These are phyloP conservation scores for Acomys russatus DNA, from an alignment of 2,797 vertebrate genomes.

Conservation along the genomic window DNA sequence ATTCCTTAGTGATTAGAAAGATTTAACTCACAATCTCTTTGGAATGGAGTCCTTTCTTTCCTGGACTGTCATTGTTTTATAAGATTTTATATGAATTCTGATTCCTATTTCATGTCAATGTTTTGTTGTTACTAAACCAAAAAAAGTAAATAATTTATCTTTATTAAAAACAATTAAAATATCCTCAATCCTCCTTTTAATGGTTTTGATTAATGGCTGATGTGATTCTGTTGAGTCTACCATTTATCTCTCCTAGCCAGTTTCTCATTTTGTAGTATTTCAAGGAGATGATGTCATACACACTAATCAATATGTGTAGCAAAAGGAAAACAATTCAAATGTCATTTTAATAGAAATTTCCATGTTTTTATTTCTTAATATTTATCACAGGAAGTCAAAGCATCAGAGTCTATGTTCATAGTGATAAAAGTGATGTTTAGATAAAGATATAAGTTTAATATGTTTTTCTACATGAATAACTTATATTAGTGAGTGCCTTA, in stretches of 20 bases:
- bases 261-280: neutral
- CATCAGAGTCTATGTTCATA: neutral
- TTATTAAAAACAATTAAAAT: conserved; percentile 24
- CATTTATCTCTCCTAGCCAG: neutral
- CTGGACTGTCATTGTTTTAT: neutral
- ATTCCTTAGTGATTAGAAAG: neutral
- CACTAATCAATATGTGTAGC: neutral
- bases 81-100: neutral
- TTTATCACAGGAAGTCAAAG: neutral
- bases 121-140: neutral
- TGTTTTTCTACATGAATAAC: neutral
- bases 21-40: neutral
- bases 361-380: neutral
- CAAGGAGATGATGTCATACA: neutral
- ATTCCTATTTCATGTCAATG: neutral
- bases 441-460: neutral
- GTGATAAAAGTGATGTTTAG: neutral
- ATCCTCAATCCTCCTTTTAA: neutral
- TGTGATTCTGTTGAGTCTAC: neutral
- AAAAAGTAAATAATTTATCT: neutral
- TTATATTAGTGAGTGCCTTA: neutral
- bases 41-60: neutral
- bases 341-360: neutral
- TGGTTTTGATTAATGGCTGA: neutral
- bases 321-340: conserved; percentile 12